Base-by-base conservation (phyloP, 2,888 invertebrate species). In the Melieria picta region DNA sequence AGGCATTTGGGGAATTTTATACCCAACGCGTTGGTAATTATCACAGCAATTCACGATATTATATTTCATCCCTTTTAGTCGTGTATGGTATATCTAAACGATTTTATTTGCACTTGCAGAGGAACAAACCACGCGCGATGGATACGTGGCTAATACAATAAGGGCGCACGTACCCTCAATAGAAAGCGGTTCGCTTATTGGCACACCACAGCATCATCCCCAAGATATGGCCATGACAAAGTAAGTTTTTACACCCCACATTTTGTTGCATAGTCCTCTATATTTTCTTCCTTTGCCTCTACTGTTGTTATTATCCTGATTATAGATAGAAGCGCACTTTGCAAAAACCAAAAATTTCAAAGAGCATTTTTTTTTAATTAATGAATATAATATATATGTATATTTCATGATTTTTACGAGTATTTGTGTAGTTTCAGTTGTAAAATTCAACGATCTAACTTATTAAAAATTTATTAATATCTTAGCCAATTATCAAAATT, bases 1-100 rank as follows among this genome's bases (percentile, higher is more conserved):
- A 91, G 77, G 95, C 94, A 3, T 98, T 98, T 88, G 91, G 92
- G 72, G 96, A 95, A 84, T 97, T 96, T 86, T 97, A 96, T 81
- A 95, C 96, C 4, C 94, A 94, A 57, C 89, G 89, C 77, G 90
- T 90, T 77, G 93, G 93, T 93, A 82, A 74, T 63, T 77, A 66
- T 52, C 16, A 30, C 56, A 30, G 30, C 30, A 30, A 30, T 30
- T 30, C 30, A 30, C 30, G 30, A 30, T 30, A 3, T 30, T 30
- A 2, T 30, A 30, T 30, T 30, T 30, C 3, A 30, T 30, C 30
- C 30, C 30, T 30, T 30, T 30, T 30, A 30, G 30, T 30, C 30
- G 30, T 30, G 3, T 30, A 30, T 30, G 13, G 5, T 7, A 6
- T 7, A 6, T 56, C 5, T 47, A 57, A 48, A 56, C 16, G 52